phyloP scores from a whole-genome alignment of 2,888 invertebrate genomes.

The Gymnosoma rotundatum region DNA sequence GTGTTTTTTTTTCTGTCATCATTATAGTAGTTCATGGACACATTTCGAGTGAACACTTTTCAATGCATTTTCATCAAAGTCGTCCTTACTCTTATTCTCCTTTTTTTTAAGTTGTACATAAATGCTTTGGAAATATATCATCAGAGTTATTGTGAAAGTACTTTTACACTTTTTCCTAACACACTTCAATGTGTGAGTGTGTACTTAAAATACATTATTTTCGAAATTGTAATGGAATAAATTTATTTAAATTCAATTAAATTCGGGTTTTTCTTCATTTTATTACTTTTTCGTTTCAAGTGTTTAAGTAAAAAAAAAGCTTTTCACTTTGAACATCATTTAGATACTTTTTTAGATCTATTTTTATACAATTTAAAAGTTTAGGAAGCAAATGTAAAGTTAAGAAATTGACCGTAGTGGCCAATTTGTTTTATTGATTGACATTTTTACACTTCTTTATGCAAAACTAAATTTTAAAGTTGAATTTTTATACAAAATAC shows the following conservation, averaged over 20 bases:
- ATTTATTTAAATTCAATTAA: conserved; percentile 57
- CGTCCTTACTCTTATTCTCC: conserved; percentile 32
- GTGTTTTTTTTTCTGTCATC: conserved; percentile 33
- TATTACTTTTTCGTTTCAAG: background rate
- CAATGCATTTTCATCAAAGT: conserved; percentile 27
- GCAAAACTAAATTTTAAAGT: too few relatives aligned
- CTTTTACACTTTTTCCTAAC: conserved; percentile 24
- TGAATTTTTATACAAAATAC: too few relatives aligned
- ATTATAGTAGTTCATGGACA: conserved; percentile 56
- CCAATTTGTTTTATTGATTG: too few relatives aligned
- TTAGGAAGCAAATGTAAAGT: background rate
- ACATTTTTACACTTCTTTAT: too few relatives aligned
- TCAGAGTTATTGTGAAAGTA: conserved; percentile 40
- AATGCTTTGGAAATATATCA: conserved; percentile 59
- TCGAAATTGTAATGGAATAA: conserved; percentile 59
- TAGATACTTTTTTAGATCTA: too few relatives aligned
- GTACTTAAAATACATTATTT: conserved; percentile 48
- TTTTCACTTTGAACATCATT: conserved; percentile 7
- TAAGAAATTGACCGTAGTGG: background rate
- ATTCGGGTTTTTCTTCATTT: conserved; percentile 8
- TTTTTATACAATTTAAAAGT: conserved; percentile 1
- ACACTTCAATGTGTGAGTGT: conserved; percentile 52
- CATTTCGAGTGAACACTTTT: conserved; percentile 30
- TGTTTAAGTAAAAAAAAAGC: background rate
- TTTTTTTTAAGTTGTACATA: conserved; percentile 41